Evolutionary conservation across 2,888 invertebrate species (phyloP), one percentile per base, ranked within the genome.

Genomic region (Hydrotaea cyrtoneurina): DNA sequence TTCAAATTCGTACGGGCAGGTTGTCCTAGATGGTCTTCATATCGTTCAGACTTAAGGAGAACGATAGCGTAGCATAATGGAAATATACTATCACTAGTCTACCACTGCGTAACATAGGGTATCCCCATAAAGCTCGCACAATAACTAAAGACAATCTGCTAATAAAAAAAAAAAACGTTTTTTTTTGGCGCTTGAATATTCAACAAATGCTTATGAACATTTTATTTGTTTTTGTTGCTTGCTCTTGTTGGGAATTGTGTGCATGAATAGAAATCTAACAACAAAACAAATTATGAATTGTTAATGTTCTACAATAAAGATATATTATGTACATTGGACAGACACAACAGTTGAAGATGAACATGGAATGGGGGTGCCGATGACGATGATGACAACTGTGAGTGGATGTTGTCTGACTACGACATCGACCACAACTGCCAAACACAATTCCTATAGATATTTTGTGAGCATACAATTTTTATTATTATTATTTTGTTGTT

Each of bases 261-360:
- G 15, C 23, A 23, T 69, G 13, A 31, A 53, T 71, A 50, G 31
- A 53, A 31, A 31, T 26, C 3, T 15, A 26, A 59, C 59, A 26
- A 26, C 59, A 26, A 66, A 39, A 39, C 39, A 69, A n/a, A 53
- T 71, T 71, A 71, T 71, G 50, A 71, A 71, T 71, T 50, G 50
- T 71, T 71, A 71, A 71, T 71, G n/a, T 50, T 71, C 50, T 50
- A 23, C 15, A 59, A 59, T 59, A 50, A 71, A 53, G 53, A 71
- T 21, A 69, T 4, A 50, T 50, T 17, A 43, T n/a, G 46, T 7
- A 7, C 55, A 2, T 4, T 10, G 21, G 21, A 21, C 55, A 55
- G 19, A 55, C n/a, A n/a, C n/a, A n/a, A n/a, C n/a, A n/a, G n/a
- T n/a, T 53, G 17, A 53, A 55, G 55, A 55, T 55, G 53, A 53